Evolutionary conservation across 1,140 invertebrate genomes (phyloP).

Genomic region (Rhopalosiphum maidis): DNA sequence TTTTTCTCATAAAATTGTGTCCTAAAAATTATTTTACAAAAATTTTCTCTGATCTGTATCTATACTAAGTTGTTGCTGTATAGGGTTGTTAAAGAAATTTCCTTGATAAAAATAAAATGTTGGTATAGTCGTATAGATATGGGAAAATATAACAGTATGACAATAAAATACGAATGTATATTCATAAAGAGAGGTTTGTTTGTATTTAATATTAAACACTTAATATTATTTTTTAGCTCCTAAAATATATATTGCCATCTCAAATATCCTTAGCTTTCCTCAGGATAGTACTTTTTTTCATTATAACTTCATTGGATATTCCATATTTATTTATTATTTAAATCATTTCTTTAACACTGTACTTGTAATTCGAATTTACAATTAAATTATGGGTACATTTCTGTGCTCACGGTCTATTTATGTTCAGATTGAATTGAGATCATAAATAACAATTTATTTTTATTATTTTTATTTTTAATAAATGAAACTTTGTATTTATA

Average conservation of each 20-base stretch:
- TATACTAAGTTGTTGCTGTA: background rate
- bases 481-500: background rate
- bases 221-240: background rate
- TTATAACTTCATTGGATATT: background rate
- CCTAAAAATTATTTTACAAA: background rate
- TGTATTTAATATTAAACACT: background rate
- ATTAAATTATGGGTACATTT: background rate
- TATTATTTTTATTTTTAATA: background rate
- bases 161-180: background rate
- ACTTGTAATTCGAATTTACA: conserved; percentile 3
- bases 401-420: background rate
- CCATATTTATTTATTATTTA: conserved; percentile 23
- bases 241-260: background rate
- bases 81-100: background rate
- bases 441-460: background rate
- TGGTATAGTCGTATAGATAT: background rate
- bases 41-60: background rate
- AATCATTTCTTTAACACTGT: background rate
- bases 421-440: background rate
- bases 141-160: background rate
- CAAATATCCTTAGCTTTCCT: background rate
- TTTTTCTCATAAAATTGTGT: background rate
- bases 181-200: background rate
- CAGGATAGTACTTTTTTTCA: background rate
- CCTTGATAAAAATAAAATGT: conserved; percentile 18